A percentile compares a stretch with the other conserved stretches of the same genome.
phyloP scores from a whole-genome alignment of 2,113 vertebrate species.

The Pogonocichla stellata region DNA sequence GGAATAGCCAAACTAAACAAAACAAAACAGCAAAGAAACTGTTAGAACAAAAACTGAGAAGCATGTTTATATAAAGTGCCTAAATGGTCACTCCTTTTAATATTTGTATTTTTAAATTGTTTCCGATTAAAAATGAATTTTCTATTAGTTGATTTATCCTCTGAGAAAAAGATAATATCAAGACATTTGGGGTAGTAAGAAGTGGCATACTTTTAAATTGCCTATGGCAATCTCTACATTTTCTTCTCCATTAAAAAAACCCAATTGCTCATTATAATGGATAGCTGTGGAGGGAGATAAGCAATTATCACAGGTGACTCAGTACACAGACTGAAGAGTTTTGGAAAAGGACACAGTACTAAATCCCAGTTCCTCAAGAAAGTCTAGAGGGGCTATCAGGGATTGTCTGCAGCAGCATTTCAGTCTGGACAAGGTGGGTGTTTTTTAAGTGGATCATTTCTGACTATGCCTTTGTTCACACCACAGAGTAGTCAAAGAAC shows the following conservation, averaged over 20 bases:
- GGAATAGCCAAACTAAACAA: neutral
- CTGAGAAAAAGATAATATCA: neutral
- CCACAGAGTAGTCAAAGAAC: neutral
- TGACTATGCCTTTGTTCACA: neutral
- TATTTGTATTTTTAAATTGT: neutral
- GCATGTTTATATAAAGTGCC: neutral
- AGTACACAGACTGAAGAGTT: neutral
- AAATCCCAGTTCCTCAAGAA: neutral
- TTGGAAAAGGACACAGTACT: neutral
- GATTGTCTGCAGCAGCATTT: neutral
- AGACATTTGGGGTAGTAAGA: neutral
- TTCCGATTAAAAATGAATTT: neutral
- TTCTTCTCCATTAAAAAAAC: neutral
- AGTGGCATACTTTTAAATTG: neutral
- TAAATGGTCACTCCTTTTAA: neutral
- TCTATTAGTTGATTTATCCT: neutral
- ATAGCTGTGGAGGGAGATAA: neutral
- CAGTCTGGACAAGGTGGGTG: neutral
- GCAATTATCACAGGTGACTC: accelerated
- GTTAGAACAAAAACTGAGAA: neutral
- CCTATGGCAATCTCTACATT: neutral
- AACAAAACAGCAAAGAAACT: neutral
- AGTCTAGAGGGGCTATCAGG: accelerated
- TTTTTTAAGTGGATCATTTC: neutral
- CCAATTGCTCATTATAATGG: neutral